Base-by-base conservation (phyloP, 1,140 invertebrate genomes). In the Bombus superbus region DNA sequence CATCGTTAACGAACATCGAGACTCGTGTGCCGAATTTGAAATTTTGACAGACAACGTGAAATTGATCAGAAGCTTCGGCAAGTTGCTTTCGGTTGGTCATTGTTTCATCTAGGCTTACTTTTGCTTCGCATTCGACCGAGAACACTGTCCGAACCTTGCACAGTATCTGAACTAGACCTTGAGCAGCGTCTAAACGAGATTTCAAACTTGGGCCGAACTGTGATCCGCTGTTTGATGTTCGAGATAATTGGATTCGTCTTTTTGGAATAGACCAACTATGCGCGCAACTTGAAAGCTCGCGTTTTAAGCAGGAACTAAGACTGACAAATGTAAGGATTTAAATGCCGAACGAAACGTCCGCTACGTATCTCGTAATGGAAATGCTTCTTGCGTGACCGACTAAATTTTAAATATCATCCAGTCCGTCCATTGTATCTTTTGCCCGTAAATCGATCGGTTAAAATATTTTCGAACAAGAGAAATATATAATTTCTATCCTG, bases 151-250 rank as follows among this genome's bases (percentile, higher is more conserved):
- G 47, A 22, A 2, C 42, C 35, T 75, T 57, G 22, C 1, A 13
- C 42, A 75, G 25, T 75, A 22, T 57, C 73, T 35, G 32, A 75
- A 75, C 73, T 57, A 57, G 73, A 57, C 73, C 73, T 75, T 75
- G 73, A 75, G 53, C 25, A 35, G 9, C 38, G 32, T 35, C 47
- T 75, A 75, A 75, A 75, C 44, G 53, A 35, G 32, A 75, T 57
- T 75, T 75, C 44, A 38, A 75, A 57, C 47, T 75, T 35, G 73
- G 1, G 2, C 44, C 32, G 6, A 53, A 25, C 18, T 38, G 47
- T 38, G 47, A 22, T 35, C 10, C 53, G 18, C 44, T 35, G 32
- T 75, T 75, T 35, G 32, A 53, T 75, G 44, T 35, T 32, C 18
- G n/a, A 53, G n/a, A 35, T 53, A 47, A 53, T 74, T 74, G 32